phyloP scores from a whole-genome alignment of 2,797 vertebrate species.

The Gobio occitaniae region DNA sequence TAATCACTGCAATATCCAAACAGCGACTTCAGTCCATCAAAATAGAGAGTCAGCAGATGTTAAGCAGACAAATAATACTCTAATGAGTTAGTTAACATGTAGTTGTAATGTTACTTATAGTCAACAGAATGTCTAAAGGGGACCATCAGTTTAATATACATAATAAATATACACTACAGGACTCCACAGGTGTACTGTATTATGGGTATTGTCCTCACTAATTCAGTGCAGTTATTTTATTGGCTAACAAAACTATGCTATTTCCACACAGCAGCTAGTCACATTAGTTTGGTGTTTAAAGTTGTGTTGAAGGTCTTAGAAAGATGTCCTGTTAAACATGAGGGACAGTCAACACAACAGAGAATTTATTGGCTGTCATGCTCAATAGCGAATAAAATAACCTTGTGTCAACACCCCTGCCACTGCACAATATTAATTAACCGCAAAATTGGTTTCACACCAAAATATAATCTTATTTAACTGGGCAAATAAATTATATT shows the following conservation, averaged over 20 bases:
- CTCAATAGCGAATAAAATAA: constrained; percentile 31
- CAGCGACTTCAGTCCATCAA: not conserved
- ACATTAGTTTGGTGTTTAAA: constrained; percentile 2
- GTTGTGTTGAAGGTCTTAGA: constrained; percentile 7
- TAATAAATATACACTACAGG: too few relatives aligned
- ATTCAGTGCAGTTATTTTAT: not conserved
- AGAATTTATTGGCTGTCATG: constrained; percentile 33
- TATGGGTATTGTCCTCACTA: not conserved
- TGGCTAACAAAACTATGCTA: not conserved
- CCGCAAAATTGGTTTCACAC: constrained; percentile 48
- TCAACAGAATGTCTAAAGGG: not conserved
- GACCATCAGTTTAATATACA: not conserved
- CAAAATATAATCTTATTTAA: constrained; percentile 55
- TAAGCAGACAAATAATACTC: not conserved
- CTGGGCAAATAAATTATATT: constrained; percentile 52
- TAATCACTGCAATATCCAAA: too few relatives aligned
- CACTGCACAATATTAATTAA: constrained; percentile 30
- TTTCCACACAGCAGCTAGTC: not conserved
- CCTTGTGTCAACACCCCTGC: constrained; percentile 47
- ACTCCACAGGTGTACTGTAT: not conserved
- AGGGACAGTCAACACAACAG: constrained; percentile 17
- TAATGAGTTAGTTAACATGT: not conserved
- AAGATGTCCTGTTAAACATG: constrained; percentile 18
- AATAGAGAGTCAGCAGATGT: not conserved
- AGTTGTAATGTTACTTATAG: not conserved